Percentiles rank a stretch among this genome's conserved stretches.
Conservation (phyloP, 2,113 vertebrate species). For the Coregonus clupeaformis region DNA sequence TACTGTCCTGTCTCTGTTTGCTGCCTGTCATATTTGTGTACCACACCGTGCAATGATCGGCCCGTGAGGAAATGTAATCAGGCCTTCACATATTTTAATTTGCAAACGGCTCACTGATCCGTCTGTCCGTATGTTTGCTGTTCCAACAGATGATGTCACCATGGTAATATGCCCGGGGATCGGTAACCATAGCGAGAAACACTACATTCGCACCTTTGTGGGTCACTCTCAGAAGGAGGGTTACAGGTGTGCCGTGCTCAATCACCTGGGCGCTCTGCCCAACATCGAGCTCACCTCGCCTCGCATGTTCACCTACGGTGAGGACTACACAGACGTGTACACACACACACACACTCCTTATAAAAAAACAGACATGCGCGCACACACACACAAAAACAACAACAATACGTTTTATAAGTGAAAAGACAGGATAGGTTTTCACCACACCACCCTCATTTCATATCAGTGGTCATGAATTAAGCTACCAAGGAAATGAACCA, state of each 20-base stretch:
- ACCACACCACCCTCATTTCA: too few relatives aligned
- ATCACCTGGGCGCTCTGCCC: conserved; percentile 93
- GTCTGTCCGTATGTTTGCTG: background rate
- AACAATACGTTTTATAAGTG: too few relatives aligned
- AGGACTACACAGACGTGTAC: background rate
- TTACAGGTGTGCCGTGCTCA: conserved; percentile 94
- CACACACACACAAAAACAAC: background rate
- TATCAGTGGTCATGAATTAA: too few relatives aligned
- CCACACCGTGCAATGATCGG: background rate
- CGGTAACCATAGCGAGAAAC: conserved; percentile 98
- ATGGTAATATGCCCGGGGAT: conserved; percentile 99
- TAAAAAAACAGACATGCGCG: background rate
- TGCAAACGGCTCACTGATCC: conserved; percentile 8
- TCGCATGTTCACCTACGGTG: conserved; percentile 98
- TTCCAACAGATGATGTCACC: conserved; percentile 87
- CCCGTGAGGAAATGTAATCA: background rate
- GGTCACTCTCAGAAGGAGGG: conserved; percentile 94
- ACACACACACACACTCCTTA: background rate
- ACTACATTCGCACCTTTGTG: conserved; percentile 97
- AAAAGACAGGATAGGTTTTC: too few relatives aligned
- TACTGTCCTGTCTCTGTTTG: background rate
- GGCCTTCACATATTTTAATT: conserved; percentile 9
- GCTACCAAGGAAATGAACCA: too few relatives aligned
- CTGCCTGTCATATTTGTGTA: background rate
- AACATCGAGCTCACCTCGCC: conserved; percentile 96